Evolutionary conservation across 2,797 vertebrate genomes (phyloP), one percentile per base, ranked within the genome.

Genomic region (Acomys russatus): DNA sequence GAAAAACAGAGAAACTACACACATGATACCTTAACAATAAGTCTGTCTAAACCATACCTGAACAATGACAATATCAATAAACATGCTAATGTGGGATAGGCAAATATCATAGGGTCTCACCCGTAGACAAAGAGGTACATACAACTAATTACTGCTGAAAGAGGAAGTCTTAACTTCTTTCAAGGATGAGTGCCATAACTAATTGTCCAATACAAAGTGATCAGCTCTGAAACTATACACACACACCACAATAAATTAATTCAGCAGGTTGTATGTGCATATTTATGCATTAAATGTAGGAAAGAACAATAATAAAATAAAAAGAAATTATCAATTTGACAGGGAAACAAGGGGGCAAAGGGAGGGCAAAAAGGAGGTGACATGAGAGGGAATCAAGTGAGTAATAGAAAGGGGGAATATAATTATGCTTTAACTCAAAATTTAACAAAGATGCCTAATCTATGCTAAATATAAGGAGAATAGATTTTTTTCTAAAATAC

Each of bases 391-490:
- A 83, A 61, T 61, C 79, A 80, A 35, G n/a, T 61, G n/a, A 35
- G 20, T 28, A 83, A 28, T 56, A 59, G 23, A 2, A 44, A 30
- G n/a, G 15, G n/a, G 25, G 82, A 23, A 30, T 64, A 0, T 49
- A 49, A 66, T 84, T 49, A 66, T 66, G 44, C 30, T 44, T 83
- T 44, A 66, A 20, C 61, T 84, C 28, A 66, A 66, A 35, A 83
- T 20, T 49, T 64, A 66, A 83, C 35, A 64, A 83, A 59, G 63
- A 51, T 51, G 9, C 5, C 33, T 94, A 84, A 90, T 83, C 56
- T 88, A 10, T 56, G 9, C 54, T 56, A 56, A 56, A 14, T 91
- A 20, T 94, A 93, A 94, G 89, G 15, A 61, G 15, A 76, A 88
- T 49, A 59, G 59, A 12, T 35, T 71, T 94, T 92, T 87, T 44